Evolutionary conservation across 2,797 vertebrate species (phyloP), one percentile per base, ranked within the genome.

Genomic region (Rhynchotus rufescens): DNA sequence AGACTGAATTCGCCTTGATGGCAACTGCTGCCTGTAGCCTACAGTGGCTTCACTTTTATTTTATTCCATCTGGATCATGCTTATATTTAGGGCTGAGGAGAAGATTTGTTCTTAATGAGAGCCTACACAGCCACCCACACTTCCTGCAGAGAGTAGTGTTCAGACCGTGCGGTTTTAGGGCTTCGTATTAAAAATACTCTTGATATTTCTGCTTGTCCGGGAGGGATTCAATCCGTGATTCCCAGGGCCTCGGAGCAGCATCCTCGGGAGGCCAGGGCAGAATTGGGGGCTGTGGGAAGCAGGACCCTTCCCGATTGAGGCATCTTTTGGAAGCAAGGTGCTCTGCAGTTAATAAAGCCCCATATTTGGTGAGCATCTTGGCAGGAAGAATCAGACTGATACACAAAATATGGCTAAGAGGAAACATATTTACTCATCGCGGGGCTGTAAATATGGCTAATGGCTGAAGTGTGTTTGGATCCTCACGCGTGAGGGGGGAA

Each of bases 31-130:
- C 32, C 52, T 80, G 74, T 54, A 71, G 74, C 45, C 2, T 6
- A 52, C 66, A n/a, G 45, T 20, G 4, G 32, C 42, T 85, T 61
- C 75, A 84, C 82, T 91, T 92, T 93, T 86, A 77, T 80, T 89
- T 91, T 89, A 57, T 89, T 94, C 93, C 68, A 90, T 79, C 85
- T 94, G 89, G 73, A 84, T 80, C 61, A 32, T 38, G 5, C 81
- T 76, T 96, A 81, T 88, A 92, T 94, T 96, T 95, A 89, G 86
- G 83, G 65, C 83, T 92, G 84, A 84, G 66, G 76, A 77, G 85
- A 89, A 95, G 87, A 90, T 93, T 85, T 94, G 95, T 65, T 93
- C 94, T 93, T 96, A 94, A 94, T 80, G 89, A 92, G 88, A 93
- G 38, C 94, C 85, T 81, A 95, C 92, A 86, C 66, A 92, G 36